phyloP scores from a whole-genome alignment of 2,113 vertebrate species.

The Nicator chloris region DNA sequence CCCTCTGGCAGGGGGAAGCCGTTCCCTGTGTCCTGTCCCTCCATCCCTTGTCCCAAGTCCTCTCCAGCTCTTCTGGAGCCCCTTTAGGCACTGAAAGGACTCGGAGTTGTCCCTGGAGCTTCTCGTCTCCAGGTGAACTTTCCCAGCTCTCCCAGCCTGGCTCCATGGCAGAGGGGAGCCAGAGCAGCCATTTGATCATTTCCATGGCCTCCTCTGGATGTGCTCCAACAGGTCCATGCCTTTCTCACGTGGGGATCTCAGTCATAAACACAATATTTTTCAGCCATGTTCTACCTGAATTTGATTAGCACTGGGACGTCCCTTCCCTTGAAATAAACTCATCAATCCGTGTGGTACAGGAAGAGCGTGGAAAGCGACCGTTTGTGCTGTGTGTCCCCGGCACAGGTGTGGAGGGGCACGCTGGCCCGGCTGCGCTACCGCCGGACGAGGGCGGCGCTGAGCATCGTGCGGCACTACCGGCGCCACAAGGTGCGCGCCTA shows the following conservation, averaged over 20 bases:
- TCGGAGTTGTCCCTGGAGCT: neutral
- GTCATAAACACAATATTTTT: fast-evolving
- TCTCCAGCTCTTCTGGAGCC: neutral
- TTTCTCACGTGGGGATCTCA: neutral
- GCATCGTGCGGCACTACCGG: conserved; percentile 84
- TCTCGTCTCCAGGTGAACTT: neutral
- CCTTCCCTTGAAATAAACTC: fast-evolving
- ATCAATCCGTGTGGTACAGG: fast-evolving
- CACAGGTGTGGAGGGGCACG: conserved; percentile 91
- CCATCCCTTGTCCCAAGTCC: neutral
- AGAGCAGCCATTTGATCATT: neutral
- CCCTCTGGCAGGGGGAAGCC: neutral
- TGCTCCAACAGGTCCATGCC: neutral
- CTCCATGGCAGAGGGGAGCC: neutral
- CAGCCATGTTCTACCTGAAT: neutral
- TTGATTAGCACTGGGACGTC: neutral
- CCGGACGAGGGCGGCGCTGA: conserved; percentile 82
- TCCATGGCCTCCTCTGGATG: neutral
- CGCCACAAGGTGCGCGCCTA: conserved; percentile 92
- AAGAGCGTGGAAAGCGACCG: fast-evolving
- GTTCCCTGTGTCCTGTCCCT: neutral
- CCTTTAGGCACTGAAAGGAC: fast-evolving
- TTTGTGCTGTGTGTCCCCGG: neutral
- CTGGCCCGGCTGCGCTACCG: conserved; percentile 87
- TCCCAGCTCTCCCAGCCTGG: neutral